Conservation (phyloP, 2,113 vertebrate species). For the Amblyornis subalaris region DNA sequence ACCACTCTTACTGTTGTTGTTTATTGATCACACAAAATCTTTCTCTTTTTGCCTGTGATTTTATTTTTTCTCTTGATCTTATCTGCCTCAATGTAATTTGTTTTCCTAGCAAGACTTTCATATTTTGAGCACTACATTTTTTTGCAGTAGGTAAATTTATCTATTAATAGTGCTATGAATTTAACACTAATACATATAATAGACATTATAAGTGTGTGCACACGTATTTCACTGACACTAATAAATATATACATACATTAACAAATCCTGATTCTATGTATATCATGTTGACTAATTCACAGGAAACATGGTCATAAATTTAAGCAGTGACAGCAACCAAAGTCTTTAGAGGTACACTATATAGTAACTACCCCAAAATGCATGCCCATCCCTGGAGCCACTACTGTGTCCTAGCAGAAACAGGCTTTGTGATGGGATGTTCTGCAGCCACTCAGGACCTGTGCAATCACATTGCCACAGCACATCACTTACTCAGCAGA, state of each 20-base stretch:
- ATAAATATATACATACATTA: not conserved
- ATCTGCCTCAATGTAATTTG: not conserved
- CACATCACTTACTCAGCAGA: not conserved
- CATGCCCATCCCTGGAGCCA: not conserved
- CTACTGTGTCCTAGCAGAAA: not conserved
- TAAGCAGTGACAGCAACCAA: not conserved
- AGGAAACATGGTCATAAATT: not conserved
- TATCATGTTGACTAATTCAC: not conserved
- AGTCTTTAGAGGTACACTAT: not conserved
- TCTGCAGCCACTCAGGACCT: not conserved
- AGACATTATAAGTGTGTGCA: not conserved
- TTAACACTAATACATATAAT: not conserved
- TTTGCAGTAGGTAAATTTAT: not conserved
- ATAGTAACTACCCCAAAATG: not conserved
- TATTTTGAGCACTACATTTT: not conserved
- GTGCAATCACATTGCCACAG: not conserved
- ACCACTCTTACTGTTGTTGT: not conserved
- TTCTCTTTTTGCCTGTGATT: not conserved
- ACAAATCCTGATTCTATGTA: not conserved
- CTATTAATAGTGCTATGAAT: not conserved
- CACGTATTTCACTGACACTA: not conserved
- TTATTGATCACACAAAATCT: not conserved
- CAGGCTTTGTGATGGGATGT: accelerated
- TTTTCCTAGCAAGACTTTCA: not conserved
- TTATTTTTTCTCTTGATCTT: not conserved